A percentile compares a stretch with the other conserved stretches of the same genome.
phyloP scores from a whole-genome alignment of 37 sponge, comb jelly and placozoan genomes.

The Spongilla lacustris region DNA sequence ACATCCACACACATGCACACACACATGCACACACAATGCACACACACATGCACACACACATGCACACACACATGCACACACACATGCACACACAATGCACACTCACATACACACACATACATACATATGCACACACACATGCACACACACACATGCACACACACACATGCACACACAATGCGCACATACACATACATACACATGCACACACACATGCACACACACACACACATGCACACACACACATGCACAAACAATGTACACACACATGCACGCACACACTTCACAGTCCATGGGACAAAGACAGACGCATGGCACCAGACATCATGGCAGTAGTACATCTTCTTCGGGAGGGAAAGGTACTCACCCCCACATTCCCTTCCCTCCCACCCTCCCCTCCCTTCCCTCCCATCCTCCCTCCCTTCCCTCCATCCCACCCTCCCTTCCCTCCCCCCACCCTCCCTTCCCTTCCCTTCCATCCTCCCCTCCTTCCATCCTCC shows the following conservation, averaged over 20 bases:
- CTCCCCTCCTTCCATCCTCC: too few relatives aligned
- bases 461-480: too few relatives aligned
- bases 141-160: not conserved
- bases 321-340: constrained; percentile 70
- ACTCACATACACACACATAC: too few relatives aligned
- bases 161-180: not conserved
- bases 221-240: not conserved
- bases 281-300: constrained; percentile 71
- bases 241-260: not conserved
- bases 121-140: not conserved
- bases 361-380: constrained; percentile 4
- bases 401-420: not conserved
- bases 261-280: too few relatives aligned
- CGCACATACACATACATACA: not conserved
- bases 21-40: too few relatives aligned
- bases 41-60: too few relatives aligned
- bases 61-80: too few relatives aligned
- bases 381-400: not conserved
- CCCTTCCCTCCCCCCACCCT: not conserved
- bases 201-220: not conserved
- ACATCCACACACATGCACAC: too few relatives aligned
- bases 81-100: too few relatives aligned
- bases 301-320: constrained; percentile 83
- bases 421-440: not conserved
- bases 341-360: constrained; percentile 82